These are phyloP conservation scores for Leuctra nigra DNA, from an alignment of 2,888 invertebrate species.

Conservation along the genomic window DNA sequence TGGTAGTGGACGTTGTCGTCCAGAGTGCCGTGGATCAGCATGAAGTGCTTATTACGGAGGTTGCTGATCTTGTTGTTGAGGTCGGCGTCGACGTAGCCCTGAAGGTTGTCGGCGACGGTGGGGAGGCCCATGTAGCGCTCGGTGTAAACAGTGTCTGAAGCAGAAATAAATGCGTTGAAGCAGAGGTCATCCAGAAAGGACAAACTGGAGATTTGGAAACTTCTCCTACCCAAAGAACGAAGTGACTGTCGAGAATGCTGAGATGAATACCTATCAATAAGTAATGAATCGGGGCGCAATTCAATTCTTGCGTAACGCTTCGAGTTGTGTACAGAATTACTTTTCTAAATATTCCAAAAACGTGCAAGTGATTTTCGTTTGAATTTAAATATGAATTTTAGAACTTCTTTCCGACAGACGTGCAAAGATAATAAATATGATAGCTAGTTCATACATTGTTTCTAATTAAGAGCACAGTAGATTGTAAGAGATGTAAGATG, in stretches of 20 bases:
- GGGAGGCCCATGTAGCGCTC: conserved; percentile 95
- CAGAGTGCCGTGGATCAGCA: conserved; percentile 89
- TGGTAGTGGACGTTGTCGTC: conserved; percentile 98
- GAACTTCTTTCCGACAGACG: too few species aligned
- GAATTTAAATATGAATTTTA: too few species aligned
- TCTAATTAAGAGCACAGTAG: too few species aligned
- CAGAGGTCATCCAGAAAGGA: background rate
- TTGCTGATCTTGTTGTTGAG: conserved; percentile 61
- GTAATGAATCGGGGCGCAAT: too few species aligned
- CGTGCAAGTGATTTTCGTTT: too few species aligned
- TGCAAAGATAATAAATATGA: too few species aligned
- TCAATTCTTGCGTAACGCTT: too few species aligned
- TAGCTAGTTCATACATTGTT: too few species aligned
- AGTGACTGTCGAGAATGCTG: too few species aligned
- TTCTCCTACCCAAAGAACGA: background rate
- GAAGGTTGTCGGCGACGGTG: conserved; percentile 55
- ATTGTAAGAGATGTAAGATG: too few species aligned
- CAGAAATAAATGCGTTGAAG: conserved; percentile 29
- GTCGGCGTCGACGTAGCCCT: conserved; percentile 66
- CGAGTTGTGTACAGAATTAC: too few species aligned
- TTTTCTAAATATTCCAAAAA: too few species aligned
- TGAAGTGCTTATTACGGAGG: conserved; percentile 69
- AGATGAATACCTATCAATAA: background rate
- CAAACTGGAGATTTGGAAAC: background rate
- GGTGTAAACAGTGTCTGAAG: conserved; percentile 90